A percentile compares a stretch with the other conserved stretches of the same genome.
Conservation (phyloP, 2,113 vertebrate genomes). For the Buteo buteo region DNA sequence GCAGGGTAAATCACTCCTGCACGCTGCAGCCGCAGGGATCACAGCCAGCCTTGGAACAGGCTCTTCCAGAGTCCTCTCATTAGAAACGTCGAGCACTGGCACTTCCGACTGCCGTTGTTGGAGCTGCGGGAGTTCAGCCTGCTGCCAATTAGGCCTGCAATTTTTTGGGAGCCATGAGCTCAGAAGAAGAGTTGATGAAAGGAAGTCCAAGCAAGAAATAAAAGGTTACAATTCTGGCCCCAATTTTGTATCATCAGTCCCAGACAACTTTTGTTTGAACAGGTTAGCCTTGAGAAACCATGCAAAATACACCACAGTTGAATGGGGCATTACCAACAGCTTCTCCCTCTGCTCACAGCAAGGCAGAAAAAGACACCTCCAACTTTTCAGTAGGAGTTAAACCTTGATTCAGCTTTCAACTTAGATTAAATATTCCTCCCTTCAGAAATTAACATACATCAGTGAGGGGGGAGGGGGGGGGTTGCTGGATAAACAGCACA, state of each 20-base stretch:
- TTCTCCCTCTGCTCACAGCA: neutral
- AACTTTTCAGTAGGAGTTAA: neutral
- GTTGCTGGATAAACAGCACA: neutral
- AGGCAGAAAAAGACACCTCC: neutral
- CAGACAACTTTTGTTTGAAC: neutral
- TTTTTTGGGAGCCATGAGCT: neutral
- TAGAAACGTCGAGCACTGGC: fast-evolving
- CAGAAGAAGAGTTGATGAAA: neutral
- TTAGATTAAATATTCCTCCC: neutral
- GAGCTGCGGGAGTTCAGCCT: neutral
- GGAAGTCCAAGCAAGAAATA: neutral
- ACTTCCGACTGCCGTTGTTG: fast-evolving
- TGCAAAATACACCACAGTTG: fast-evolving
- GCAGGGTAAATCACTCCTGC: neutral
- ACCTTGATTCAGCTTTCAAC: neutral
- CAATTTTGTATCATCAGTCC: neutral
- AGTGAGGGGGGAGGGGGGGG: too few relatives aligned
- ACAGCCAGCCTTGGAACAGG: neutral
- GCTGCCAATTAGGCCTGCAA: neutral
- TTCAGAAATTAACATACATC: neutral
- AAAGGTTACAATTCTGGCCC: neutral
- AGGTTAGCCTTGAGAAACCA: neutral
- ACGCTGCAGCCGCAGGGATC: neutral
- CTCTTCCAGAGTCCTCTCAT: fast-evolving
- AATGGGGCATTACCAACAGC: neutral